Evolutionary conservation across 2,888 invertebrate genomes (phyloP), one percentile per base, ranked within the genome.

Genomic region (Pollenia labialis): DNA sequence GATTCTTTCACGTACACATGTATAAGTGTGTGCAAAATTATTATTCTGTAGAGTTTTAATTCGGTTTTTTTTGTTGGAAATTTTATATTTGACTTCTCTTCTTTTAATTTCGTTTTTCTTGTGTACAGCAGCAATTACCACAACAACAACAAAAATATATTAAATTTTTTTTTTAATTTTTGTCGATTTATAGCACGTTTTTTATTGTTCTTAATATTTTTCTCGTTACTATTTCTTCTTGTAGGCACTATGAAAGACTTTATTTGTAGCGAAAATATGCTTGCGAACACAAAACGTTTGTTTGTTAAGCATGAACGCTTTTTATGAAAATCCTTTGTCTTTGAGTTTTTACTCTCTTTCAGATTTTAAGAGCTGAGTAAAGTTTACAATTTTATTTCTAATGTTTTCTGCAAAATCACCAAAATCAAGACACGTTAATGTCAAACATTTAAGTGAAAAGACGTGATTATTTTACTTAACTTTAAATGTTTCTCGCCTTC

Each of bases 391-490:
- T 75, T 85, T 46, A 14, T 12, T 80, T 18, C 48, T 81, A 42
- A 71, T 56, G n/a, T 75, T 85, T 75, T 71, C 48, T 79, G 52
- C 66, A n/a, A 79, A 80, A 56, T 69, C 56, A 56, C 66, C 46
- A 66, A 79, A 86, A 69, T 75, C 85, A 64, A 86, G 79, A 82
- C 82, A 86, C 80, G 85, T 75, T 86, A 82, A 86, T 86, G 85
- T 80, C 79, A 86, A 68, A 50, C 32, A 79, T 80, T 85, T 82
- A 86, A 86, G 79, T 80, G 85, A 82, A 58, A 58, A 75, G 56
- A 86, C 85, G 85, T 86, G 85, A 80, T 82, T 82, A 58, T 86
- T 82, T 86, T 86, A 64, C 64, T 74, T 74, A 85, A 74, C 10
- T 44, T 54, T 62, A 42, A 50, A 54, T 52, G 32, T 14, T 32